Conservation (phyloP, 2,888 invertebrate species). For the Slavum lentiscoides region DNA sequence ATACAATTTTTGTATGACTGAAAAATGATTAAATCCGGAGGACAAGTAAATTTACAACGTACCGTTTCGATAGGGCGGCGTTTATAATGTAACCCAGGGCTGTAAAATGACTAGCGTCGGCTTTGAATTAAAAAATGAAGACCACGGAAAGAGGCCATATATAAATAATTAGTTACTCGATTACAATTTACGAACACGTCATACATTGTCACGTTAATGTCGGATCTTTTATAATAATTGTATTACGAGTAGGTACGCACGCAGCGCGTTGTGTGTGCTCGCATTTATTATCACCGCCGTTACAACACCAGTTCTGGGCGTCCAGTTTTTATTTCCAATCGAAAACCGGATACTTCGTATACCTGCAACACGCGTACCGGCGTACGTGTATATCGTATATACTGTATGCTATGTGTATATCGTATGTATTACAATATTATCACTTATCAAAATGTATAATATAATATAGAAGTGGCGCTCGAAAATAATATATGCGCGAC, state of each 20-base stretch:
- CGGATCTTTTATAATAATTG: constrained; percentile 35
- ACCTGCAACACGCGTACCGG: not conserved
- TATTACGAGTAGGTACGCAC: not conserved
- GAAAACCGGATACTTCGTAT: constrained; percentile 26
- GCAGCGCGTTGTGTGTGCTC: too few relatives aligned
- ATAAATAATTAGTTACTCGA: constrained; percentile 16
- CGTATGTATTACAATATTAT: too few relatives aligned
- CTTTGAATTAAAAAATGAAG: not conserved
- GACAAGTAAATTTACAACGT: too few relatives aligned
- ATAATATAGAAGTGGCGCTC: constrained; percentile 5
- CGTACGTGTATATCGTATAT: too few relatives aligned
- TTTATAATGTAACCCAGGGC: too few relatives aligned
- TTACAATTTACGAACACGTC: constrained; percentile 31
- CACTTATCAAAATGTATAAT: too few relatives aligned
- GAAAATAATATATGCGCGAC: not conserved
- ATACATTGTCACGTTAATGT: constrained; percentile 27
- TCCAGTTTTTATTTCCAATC: constrained; percentile 3
- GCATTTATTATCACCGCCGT: not conserved
- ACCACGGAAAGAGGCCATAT: not conserved
- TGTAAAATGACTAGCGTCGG: too few relatives aligned
- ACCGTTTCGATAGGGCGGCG: too few relatives aligned
- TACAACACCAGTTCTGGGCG: not conserved
- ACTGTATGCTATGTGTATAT: too few relatives aligned
- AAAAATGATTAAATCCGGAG: too few relatives aligned
- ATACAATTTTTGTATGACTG: too few relatives aligned